Evolutionary conservation across 2,797 vertebrate species (phyloP), one percentile per base, ranked within the genome.

Genomic region (Anguilla anguilla): DNA sequence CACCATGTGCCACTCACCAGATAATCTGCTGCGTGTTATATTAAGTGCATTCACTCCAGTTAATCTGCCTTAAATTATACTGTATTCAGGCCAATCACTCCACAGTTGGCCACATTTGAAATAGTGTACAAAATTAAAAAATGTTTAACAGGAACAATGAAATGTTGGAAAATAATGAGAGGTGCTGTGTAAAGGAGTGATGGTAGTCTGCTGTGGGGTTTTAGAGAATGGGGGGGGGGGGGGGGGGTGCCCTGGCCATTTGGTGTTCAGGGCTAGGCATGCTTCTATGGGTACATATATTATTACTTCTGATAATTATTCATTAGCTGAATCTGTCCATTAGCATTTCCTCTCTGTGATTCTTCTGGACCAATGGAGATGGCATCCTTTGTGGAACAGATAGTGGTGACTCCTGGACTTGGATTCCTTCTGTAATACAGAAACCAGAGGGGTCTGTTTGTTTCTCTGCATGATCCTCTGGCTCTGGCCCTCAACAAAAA

Each of bases 1-100:
- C 88, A 85, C 87, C 74, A 84, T 90, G 89, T 90, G 88, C 86
- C 85, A 69, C 67, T 74, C 46, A 83, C 28, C 57, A n/a, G 25
- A 86, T 91, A 91, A 90, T 89, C 89, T 91, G 85, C 77, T 87
- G 22, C 6, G 46, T 35, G 81, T n/a, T n/a, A 22, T 84, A 69
- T 55, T 43, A 64, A 25, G 55, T 28, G 72, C 57, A 51, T 74
- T 84, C 57, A 51, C 31, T 72, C 82, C 6, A 64, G 25, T 88
- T 91, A 91, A 90, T 90, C 89, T 91, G 86, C 69, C 87, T 46
- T 22, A 64, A 17, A 46, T 43, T 39, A 43, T 77, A 77, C 39
- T 77, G 81, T 84, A 69, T 55, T 43, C 35, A 43, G 57, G 59
- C 77, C 43, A 53, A 57, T 84, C 19, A 74, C 64, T 55, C 82